These are phyloP conservation scores for Prosopocoilus inquinatus DNA, from an alignment of 2,888 invertebrate species.

Conservation along the genomic window DNA sequence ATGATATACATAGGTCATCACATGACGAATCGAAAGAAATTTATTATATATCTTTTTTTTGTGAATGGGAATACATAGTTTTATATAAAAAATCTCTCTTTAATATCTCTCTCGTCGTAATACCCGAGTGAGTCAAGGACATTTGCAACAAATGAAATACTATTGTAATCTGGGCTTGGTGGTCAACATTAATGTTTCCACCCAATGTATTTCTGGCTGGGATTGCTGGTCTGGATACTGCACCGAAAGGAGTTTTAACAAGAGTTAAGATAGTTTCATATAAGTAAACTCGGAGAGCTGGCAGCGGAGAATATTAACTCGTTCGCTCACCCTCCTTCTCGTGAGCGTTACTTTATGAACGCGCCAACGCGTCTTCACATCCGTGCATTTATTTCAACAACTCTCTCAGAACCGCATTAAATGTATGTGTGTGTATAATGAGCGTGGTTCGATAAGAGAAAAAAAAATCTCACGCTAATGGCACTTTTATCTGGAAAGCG, in stretches of 20 bases:
- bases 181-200: conserved; percentile 51
- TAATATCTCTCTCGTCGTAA: too few relatives aligned
- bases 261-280: conserved; percentile 45
- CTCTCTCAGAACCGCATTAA: too few relatives aligned
- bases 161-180: conserved; percentile 48
- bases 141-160: conserved; percentile 43
- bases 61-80: too few relatives aligned
- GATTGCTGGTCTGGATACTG: conserved; percentile 46
- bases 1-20: too few relatives aligned
- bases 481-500: too few relatives aligned
- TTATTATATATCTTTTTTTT: too few relatives aligned
- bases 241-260: conserved; percentile 40
- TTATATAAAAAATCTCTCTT: too few relatives aligned
- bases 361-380: neutral
- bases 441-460: neutral
- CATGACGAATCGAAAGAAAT: too few relatives aligned
- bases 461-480: neutral
- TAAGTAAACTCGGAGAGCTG: conserved; percentile 29
- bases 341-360: neutral
- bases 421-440: too few relatives aligned
- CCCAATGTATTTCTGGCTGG: conserved; percentile 47
- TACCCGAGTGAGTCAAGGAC: neutral
- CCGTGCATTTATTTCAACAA: neutral
- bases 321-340: conserved; percentile 4
- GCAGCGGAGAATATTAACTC: conserved; percentile 22